phyloP scores from a whole-genome alignment of 1,140 invertebrate genomes.

The Choristoneura fumiferana region DNA sequence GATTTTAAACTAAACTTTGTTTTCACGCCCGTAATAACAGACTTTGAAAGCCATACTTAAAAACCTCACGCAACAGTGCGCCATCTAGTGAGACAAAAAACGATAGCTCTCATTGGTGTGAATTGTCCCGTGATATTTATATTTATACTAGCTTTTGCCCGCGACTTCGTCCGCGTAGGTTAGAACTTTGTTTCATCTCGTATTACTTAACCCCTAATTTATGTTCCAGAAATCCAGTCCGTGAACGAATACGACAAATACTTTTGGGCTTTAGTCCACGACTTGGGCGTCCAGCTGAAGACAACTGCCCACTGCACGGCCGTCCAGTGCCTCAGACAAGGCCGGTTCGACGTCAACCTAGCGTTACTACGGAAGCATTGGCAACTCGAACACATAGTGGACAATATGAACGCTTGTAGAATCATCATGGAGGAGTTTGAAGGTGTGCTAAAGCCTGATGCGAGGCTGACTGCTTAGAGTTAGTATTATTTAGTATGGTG shows the following conservation, averaged over 20 bases:
- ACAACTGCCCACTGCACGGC: slow-evolving; percentile 88
- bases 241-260: slow-evolving; percentile 91
- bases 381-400: slow-evolving; percentile 85
- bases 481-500: too few relatives aligned
- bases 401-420: slow-evolving; percentile 83
- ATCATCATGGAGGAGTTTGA: slow-evolving; percentile 78
- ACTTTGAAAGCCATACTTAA: too few relatives aligned
- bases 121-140: too few relatives aligned
- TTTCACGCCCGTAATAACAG: too few relatives aligned
- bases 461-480: slow-evolving; percentile 29
- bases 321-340: slow-evolving; percentile 89
- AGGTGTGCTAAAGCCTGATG: slow-evolving; percentile 68
- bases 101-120: too few relatives aligned
- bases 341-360: slow-evolving; percentile 87
- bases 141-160: too few relatives aligned
- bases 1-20: too few relatives aligned
- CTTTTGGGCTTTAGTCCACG: slow-evolving; percentile 86
- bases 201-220: slow-evolving; percentile 73
- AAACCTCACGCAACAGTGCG: too few relatives aligned
- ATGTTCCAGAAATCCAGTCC: slow-evolving; percentile 91
- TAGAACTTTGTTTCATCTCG: background rate
- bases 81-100: too few relatives aligned
- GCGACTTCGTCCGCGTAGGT: too few relatives aligned
- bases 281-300: slow-evolving; percentile 88
- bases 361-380: slow-evolving; percentile 92